These are phyloP conservation scores for Chroicocephalus ridibundus DNA, from an alignment of 2,113 vertebrate species.

Conservation along the genomic window DNA sequence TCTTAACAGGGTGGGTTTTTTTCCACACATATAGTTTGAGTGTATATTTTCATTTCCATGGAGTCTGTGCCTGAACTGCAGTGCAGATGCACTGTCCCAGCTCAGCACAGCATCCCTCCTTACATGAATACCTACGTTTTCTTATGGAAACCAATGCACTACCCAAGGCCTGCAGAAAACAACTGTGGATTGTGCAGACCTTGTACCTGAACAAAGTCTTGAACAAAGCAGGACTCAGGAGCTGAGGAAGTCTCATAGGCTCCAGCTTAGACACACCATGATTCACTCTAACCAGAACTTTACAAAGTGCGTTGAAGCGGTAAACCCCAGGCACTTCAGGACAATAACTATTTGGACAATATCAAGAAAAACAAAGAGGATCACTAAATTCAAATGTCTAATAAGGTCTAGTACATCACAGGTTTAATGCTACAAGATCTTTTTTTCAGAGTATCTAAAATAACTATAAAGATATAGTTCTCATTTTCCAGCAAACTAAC, in stretches of 20 bases:
- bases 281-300: background rate
- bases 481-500: background rate
- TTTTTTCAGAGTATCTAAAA: background rate
- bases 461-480: background rate
- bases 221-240: background rate
- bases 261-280: background rate
- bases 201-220: background rate
- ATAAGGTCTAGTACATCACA: background rate
- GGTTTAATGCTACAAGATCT: background rate
- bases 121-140: background rate
- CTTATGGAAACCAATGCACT: background rate
- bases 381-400: background rate
- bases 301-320: background rate
- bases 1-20: background rate
- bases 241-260: background rate
- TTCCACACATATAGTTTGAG: background rate
- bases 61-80: background rate
- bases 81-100: background rate
- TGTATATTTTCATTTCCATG: background rate
- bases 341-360: background rate
- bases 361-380: background rate
- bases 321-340: background rate
- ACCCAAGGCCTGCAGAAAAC: background rate
- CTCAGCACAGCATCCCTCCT: background rate
- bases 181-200: background rate